These are phyloP conservation scores for Illadopsis cleaveri DNA, from an alignment of 2,113 vertebrate species.

Conservation along the genomic window DNA sequence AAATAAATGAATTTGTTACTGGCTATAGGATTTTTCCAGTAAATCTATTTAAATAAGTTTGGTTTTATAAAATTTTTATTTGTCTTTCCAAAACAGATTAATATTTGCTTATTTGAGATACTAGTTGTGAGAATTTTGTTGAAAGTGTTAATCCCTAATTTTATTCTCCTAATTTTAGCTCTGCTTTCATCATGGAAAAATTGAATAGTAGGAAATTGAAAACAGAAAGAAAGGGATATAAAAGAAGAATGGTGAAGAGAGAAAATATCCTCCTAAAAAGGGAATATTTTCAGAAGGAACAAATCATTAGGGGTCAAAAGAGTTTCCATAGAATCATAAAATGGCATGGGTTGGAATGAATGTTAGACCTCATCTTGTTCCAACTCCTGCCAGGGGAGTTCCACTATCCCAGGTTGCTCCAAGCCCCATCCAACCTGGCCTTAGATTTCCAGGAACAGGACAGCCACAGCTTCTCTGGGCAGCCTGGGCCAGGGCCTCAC, in stretches of 20 bases:
- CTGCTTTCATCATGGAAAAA: neutral
- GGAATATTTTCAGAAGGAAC: neutral
- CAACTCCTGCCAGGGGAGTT: neutral
- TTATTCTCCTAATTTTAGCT: neutral
- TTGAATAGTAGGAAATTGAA: neutral
- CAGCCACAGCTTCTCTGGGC: neutral
- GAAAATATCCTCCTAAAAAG: neutral
- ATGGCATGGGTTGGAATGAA: neutral
- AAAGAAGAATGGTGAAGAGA: neutral
- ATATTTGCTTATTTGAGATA: neutral
- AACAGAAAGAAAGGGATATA: neutral
- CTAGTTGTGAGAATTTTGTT: neutral
- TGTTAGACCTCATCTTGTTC: neutral
- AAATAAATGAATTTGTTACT: neutral
- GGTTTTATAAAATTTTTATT: neutral
- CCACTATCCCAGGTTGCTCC: neutral
- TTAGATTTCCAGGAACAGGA: neutral
- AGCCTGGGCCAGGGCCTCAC: neutral
- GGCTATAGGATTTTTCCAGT: neutral
- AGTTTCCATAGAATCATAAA: neutral
- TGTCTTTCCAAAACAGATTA: neutral
- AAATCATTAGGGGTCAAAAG: neutral
- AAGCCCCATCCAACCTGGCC: neutral
- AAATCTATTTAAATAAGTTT: neutral
- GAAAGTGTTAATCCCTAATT: neutral